These are phyloP conservation scores for Hydrozoanthus tunicans DNA, from an alignment of 64 coral and sea anemone species.

Conservation along the genomic window DNA sequence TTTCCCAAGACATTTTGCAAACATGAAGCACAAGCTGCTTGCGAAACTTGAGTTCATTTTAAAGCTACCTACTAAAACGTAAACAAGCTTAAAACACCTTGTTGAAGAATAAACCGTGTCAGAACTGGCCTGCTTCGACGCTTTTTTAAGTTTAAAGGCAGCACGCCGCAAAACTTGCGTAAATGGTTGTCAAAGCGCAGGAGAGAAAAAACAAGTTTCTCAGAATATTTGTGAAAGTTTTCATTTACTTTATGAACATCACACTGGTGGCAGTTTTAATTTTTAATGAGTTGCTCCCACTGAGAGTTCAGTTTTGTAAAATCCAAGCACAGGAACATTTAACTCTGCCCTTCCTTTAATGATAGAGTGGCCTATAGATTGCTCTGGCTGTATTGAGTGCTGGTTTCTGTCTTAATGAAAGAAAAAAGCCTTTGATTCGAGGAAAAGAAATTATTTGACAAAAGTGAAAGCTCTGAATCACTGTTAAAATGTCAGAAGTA, in stretches of 20 bases:
- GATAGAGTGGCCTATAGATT: background rate
- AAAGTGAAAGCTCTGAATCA: background rate
- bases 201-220: background rate
- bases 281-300: conserved; percentile 14
- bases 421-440: background rate
- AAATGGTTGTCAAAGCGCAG: too few species aligned
- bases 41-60: background rate
- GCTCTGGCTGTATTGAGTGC: background rate
- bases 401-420: background rate
- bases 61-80: background rate
- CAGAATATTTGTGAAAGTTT: background rate
- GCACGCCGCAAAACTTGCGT: background rate
- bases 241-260: background rate
- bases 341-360: background rate
- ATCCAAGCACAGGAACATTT: background rate
- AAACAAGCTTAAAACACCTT: too few species aligned
- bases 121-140: too few species aligned
- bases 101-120: too few species aligned
- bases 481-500: background rate
- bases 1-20: background rate
- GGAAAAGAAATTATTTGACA: background rate
- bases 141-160: background rate
- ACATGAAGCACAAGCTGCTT: background rate
- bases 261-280: conserved; percentile 40
- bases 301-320: background rate